Evolutionary conservation across 2,888 invertebrate genomes (phyloP), one percentile per base, ranked within the genome.

Genomic region (Timema podura): DNA sequence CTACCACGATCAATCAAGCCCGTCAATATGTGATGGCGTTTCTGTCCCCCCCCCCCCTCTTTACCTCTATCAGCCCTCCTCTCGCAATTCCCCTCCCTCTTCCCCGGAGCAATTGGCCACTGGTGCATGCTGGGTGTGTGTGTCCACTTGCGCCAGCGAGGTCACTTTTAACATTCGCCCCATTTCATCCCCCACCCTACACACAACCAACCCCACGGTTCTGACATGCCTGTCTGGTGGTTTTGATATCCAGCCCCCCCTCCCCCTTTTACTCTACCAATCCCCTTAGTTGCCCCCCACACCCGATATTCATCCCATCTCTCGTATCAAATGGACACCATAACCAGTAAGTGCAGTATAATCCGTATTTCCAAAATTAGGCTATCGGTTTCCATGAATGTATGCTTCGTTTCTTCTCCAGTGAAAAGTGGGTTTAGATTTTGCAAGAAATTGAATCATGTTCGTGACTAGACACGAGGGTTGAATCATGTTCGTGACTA

Each of bases 11-110:
- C 83, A 83, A 83, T 83, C 83, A 84, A 82, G 79, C 80, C 82
- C 83, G 83, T 83, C 84, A 83, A 82, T 82, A 82, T 82, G 82
- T 83, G 83, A 83, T 83, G 83, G 83, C 81, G 81, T 81, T 80
- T 81, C 80, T 79, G 80, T 77, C 78, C 80, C 81, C 79, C 80
- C 48, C 70, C 61, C 30, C 65, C 49, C 65, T 30, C 45, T 65
- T 65, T 65, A 13, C 48, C 66, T 9, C n/a, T n/a, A n/a, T n/a
- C n/a, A 49, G 44, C 59, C 49, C 64, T 51, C 49, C 61, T 66
- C 59, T 67, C 81, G 80, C 47, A 11, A 9, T 57, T 15, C 69
- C 54, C 69, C 48, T 30, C 64, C 44, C 61, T 15, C 44, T 45
- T 44, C 44, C 64, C 44, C 15, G 16, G n/a, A 48, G 61, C 64